Evolutionary conservation across 2,797 vertebrate species (phyloP).

Genomic region (Sandelia bainsii): DNA sequence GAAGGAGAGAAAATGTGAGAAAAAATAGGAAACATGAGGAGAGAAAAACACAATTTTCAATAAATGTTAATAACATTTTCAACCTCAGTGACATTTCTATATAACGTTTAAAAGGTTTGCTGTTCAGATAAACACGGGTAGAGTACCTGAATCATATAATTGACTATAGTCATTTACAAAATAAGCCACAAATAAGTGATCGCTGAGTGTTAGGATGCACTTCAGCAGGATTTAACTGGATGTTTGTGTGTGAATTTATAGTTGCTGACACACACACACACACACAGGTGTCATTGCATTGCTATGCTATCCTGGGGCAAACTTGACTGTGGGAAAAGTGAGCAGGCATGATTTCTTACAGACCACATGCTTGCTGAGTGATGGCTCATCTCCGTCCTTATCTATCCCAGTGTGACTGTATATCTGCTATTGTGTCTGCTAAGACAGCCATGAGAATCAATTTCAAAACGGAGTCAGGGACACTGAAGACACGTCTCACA

Average conservation of each 20-base stretch:
- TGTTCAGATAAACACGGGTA: no score
- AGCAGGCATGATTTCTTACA: slow-evolving; percentile 60
- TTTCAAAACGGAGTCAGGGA: slow-evolving; percentile 44
- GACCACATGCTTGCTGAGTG: slow-evolving; percentile 63
- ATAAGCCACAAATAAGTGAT: neutral
- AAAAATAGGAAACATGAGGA: no score
- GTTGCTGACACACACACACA: slow-evolving; percentile 6
- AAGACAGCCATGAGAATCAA: slow-evolving; percentile 42
- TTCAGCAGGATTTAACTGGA: slow-evolving; percentile 13
- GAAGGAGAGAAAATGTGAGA: no score
- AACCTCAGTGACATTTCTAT: neutral
- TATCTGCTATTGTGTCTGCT: slow-evolving; percentile 57
- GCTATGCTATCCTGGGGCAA: slow-evolving; percentile 74
- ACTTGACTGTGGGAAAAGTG: slow-evolving; percentile 75
- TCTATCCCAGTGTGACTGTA: slow-evolving; percentile 36
- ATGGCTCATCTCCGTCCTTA: slow-evolving; percentile 66
- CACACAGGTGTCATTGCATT: slow-evolving; percentile 66
- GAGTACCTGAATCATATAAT: neutral
- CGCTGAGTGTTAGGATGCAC: slow-evolving; percentile 1
- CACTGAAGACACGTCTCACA: slow-evolving; percentile 13
- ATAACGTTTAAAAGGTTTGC: neutral
- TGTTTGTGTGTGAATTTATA: neutral
- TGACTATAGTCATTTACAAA: neutral
- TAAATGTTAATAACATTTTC: neutral
- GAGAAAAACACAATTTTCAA: no score